These are phyloP conservation scores for Siniperca knerii DNA, from an alignment of 2,113 vertebrate species.

Conservation along the genomic window DNA sequence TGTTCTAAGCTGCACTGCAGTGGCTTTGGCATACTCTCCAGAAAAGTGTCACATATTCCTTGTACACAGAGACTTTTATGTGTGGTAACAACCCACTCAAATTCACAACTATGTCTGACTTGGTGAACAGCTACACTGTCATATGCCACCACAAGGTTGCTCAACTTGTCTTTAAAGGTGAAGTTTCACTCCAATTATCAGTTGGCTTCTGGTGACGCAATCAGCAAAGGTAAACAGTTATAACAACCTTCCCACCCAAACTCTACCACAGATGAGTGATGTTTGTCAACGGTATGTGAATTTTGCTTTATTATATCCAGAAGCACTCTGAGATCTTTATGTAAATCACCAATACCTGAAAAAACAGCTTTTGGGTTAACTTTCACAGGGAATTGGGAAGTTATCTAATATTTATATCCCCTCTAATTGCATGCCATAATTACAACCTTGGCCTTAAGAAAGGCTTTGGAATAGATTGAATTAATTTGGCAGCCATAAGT, in stretches of 20 bases:
- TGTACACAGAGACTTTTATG: constrained; percentile 65
- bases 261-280: constrained; percentile 40
- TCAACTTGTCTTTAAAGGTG: constrained; percentile 48
- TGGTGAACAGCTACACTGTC: constrained; percentile 48
- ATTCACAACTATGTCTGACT: constrained; percentile 44
- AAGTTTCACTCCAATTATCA: constrained; percentile 56
- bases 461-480: constrained; percentile 76
- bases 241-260: constrained; percentile 17
- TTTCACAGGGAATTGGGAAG: constrained; percentile 64
- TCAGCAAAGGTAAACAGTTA: constrained; percentile 40
- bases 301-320: constrained; percentile 57
- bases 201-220: constrained; percentile 44
- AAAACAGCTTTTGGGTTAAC: constrained; percentile 59
- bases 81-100: constrained; percentile 66
- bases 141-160: constrained; percentile 40
- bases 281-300: constrained; percentile 23
- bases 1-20: constrained; percentile 54
- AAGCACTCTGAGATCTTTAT: constrained; percentile 53
- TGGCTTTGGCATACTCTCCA: constrained; percentile 54
- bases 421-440: constrained; percentile 80
- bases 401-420: constrained; percentile 76
- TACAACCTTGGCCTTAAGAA: constrained; percentile 78
- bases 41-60: constrained; percentile 58
- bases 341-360: constrained; percentile 62
- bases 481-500: constrained; percentile 76